Conservation (phyloP, 2,113 vertebrate species). For the Oncorhynchus clarkii region DNA sequence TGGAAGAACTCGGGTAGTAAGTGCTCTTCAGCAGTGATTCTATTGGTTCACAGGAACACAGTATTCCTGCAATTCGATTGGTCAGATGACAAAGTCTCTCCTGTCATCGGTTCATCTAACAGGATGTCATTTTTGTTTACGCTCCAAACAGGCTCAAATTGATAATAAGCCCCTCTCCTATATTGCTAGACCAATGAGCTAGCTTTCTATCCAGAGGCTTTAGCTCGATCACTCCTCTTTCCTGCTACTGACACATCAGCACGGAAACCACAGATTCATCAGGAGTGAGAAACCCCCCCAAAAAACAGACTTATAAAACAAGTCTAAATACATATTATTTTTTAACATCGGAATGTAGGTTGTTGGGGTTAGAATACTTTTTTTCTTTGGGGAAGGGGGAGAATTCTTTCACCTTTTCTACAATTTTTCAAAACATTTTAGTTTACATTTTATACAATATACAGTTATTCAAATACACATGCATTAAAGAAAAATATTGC, state of each 20-base stretch:
- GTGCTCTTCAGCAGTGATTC: constrained; percentile 60
- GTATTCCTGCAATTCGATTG: constrained; percentile 30
- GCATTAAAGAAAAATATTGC: constrained; percentile 94
- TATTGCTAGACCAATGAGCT: constrained; percentile 16
- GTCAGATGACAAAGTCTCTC: constrained; percentile 19
- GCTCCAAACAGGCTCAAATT: constrained; percentile 27
- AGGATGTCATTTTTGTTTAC: constrained; percentile 6
- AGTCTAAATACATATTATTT: constrained; percentile 83
- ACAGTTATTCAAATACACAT: constrained; percentile 89
- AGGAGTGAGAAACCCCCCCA: constrained; percentile 62
- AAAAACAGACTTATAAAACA: constrained; percentile 96
- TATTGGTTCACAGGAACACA: constrained; percentile 33
- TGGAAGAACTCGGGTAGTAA: constrained; percentile 54
- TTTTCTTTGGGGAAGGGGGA: constrained; percentile 13
- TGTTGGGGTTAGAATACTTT: constrained; percentile 72
- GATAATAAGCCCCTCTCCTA: constrained; percentile 34
- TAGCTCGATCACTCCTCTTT: not conserved
- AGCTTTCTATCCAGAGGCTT: constrained; percentile 13
- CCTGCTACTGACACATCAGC: constrained; percentile 8
- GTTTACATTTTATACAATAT: constrained; percentile 68
- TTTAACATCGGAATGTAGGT: constrained; percentile 84
- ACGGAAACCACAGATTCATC: constrained; percentile 66
- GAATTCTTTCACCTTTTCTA: constrained; percentile 52
- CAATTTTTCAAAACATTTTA: constrained; percentile 78
- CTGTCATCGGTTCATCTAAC: constrained; percentile 26